A percentile compares a stretch with the other conserved stretches of the same genome.
These are phyloP conservation scores for Pycnomerus fuliginosus DNA, from an alignment of 2,888 invertebrate species.

Conservation along the genomic window DNA sequence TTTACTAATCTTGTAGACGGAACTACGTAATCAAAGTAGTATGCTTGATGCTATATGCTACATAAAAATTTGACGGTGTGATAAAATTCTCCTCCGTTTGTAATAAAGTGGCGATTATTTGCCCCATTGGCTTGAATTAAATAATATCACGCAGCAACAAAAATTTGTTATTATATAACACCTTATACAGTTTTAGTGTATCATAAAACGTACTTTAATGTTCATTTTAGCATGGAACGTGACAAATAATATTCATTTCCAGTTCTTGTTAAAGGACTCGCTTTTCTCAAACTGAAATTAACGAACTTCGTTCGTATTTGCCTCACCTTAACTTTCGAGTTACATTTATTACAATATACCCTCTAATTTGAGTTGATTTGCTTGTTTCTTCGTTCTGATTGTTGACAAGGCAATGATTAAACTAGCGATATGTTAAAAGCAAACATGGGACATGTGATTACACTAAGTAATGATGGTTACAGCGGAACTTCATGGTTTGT, in stretches of 20 bases:
- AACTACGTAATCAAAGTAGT: too few species aligned
- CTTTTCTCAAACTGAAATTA: constrained; percentile 31
- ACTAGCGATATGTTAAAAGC: not conserved
- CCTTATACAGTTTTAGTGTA: constrained; percentile 21
- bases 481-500: constrained; percentile 12
- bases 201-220: constrained; percentile 18
- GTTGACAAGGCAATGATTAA: constrained; percentile 5
- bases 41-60: too few species aligned
- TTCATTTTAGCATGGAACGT: constrained; percentile 20
- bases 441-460: not conserved
- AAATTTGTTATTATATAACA: not conserved
- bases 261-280: constrained; percentile 27
- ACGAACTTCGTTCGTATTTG: constrained; percentile 34
- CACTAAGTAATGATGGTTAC: not conserved
- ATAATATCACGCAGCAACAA: not conserved
- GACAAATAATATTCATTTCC: constrained; percentile 36
- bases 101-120: too few species aligned
- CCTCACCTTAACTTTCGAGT: constrained; percentile 27
- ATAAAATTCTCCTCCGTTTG: too few species aligned
- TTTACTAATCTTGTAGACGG: too few species aligned
- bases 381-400: constrained; percentile 9
- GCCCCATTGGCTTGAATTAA: not conserved
- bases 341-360: constrained; percentile 29
- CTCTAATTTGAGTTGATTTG: constrained; percentile 16
- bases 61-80: too few species aligned